Conservation (phyloP, 2,113 vertebrate species). For the Nerophis ophidion region DNA sequence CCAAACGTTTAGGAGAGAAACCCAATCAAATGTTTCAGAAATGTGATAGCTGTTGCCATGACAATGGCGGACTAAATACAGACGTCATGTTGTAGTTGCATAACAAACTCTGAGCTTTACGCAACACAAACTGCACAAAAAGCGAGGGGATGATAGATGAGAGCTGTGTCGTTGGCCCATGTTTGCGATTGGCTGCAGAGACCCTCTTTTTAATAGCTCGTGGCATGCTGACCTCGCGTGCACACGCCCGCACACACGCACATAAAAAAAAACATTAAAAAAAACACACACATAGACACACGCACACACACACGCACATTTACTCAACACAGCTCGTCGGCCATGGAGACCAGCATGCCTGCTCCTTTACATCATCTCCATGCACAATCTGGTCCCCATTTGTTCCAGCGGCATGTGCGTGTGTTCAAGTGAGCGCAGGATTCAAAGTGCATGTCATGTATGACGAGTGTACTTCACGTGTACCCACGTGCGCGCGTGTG, state of each 20-base stretch:
- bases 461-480: conserved; percentile 8
- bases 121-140: neutral
- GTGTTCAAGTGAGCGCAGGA: conserved; percentile 24
- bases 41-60: neutral
- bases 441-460: conserved; percentile 24
- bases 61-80: neutral
- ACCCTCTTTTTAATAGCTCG: conserved; percentile 31
- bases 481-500: neutral
- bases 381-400: conserved; percentile 66
- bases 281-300: conserved; percentile 11
- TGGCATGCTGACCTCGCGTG: conserved; percentile 30
- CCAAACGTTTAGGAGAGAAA: neutral
- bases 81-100: neutral
- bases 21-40: neutral
- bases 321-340: conserved; percentile 58
- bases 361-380: conserved; percentile 62
- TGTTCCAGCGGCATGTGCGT: conserved; percentile 52
- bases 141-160: neutral
- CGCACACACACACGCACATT: conserved; percentile 40
- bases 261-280: too few species aligned
- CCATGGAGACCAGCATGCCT: conserved; percentile 68
- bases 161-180: neutral
- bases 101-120: neutral
- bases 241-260: conserved; percentile 19
- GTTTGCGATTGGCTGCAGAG: conserved; percentile 30